Conservation (phyloP, 2,888 invertebrate species). For the Arctia plantaginis region DNA sequence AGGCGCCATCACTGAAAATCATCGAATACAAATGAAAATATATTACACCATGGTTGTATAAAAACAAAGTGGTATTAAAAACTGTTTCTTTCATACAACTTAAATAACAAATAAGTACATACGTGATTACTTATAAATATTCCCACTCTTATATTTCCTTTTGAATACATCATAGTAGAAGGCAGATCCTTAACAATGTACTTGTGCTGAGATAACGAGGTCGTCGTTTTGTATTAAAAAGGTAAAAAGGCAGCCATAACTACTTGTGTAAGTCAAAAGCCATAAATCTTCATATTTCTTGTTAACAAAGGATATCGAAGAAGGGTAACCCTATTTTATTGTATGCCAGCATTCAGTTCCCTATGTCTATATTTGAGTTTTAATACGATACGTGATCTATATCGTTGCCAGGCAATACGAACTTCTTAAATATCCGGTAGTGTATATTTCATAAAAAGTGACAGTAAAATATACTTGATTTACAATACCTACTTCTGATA, state of each 20-base stretch:
- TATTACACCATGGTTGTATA: too few species aligned
- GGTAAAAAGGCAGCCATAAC: background rate
- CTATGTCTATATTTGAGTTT: conserved; percentile 24
- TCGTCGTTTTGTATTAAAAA: background rate
- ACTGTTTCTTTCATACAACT: background rate
- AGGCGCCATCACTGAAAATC: too few species aligned
- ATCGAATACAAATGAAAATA: too few species aligned
- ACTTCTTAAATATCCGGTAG: background rate
- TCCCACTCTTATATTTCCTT: background rate
- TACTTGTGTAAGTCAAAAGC: conserved; percentile 3
- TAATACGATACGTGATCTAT: conserved; percentile 20
- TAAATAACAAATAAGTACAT: background rate
- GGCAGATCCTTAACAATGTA: background rate
- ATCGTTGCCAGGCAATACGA: background rate
- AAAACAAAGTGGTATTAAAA: too few species aligned
- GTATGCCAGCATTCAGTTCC: conserved; percentile 15
- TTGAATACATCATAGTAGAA: background rate
- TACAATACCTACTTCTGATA: background rate
- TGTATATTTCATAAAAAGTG: background rate
- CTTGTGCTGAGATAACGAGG: background rate
- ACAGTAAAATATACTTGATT: background rate
- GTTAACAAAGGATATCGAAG: conserved; percentile 17
- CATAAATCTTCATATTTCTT: conserved; percentile 22
- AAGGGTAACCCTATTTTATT: conserved; percentile 21
- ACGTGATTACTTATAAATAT: background rate